Conservation (phyloP, 1,140 invertebrate species). For the Rhyzopertha dominica region DNA sequence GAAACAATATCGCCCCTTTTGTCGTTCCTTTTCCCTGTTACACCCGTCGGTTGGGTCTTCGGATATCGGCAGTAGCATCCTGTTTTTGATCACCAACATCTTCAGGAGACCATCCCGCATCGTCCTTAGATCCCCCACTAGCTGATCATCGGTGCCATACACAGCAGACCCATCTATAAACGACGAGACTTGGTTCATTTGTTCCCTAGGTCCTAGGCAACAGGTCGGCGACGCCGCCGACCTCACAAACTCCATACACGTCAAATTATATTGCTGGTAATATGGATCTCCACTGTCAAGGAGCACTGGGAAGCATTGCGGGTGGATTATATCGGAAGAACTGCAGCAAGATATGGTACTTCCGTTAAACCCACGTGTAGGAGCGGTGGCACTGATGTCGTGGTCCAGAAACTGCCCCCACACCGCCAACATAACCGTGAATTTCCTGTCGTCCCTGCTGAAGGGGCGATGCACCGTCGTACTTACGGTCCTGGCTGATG, state of each 20-base stretch:
- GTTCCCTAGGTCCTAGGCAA: conserved; percentile 75
- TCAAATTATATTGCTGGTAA: conserved; percentile 58
- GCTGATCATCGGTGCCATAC: conserved; percentile 62
- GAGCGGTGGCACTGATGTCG: conserved; percentile 81
- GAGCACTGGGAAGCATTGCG: conserved; percentile 75
- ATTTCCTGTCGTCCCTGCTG: conserved; percentile 64
- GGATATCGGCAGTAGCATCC: conserved; percentile 66
- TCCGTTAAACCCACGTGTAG: conserved; percentile 62
- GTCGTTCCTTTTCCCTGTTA: conserved; percentile 60
- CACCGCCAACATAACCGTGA: conserved; percentile 76
- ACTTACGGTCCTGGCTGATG: conserved; percentile 70
- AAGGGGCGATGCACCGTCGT: conserved; percentile 64
- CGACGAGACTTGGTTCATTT: conserved; percentile 84
- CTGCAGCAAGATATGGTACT: conserved; percentile 61
- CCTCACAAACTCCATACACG: conserved; percentile 79
- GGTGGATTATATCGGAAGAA: conserved; percentile 51
- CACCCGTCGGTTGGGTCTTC: conserved; percentile 68
- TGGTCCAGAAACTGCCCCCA: conserved; percentile 97
- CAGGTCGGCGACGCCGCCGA: conserved; percentile 84
- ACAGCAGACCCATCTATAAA: conserved; percentile 88
- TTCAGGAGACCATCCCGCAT: conserved; percentile 55
- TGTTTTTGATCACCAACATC: conserved; percentile 57
- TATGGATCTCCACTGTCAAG: conserved; percentile 64
- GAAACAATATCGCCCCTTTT: conserved; percentile 72
- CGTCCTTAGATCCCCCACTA: conserved; percentile 52